A percentile compares a stretch with the other conserved stretches of the same genome.
Conservation (phyloP, 1,140 invertebrate genomes). For the Drosophila pallidifrons region DNA sequence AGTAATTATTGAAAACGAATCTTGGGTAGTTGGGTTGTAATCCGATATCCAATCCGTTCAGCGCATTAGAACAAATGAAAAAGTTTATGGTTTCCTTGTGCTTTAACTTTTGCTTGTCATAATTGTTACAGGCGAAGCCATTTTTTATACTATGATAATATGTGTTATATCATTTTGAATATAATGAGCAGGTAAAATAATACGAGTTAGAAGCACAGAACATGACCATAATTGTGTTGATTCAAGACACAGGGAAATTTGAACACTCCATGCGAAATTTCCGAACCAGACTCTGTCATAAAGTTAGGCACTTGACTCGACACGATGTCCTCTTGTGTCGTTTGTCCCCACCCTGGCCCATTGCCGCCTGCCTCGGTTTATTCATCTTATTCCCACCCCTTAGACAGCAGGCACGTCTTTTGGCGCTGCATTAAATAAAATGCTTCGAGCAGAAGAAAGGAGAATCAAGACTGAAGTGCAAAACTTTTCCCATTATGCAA, state of each 20-base stretch:
- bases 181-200: neutral
- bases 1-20: neutral
- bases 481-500: constrained; percentile 83
- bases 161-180: neutral
- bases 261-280: constrained; percentile 43
- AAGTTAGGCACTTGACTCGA: constrained; percentile 58
- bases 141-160: too few relatives aligned
- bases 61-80: neutral
- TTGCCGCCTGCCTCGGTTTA: neutral
- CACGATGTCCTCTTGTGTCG: neutral
- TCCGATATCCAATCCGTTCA: constrained; percentile 8
- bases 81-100: constrained; percentile 6
- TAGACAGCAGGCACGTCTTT: constrained; percentile 60
- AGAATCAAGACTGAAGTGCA: constrained; percentile 76
- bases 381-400: neutral
- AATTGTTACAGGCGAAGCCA: too few relatives aligned
- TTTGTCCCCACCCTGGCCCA: neutral
- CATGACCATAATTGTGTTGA: constrained; percentile 56
- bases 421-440: constrained; percentile 73
- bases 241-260: constrained; percentile 47
- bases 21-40: constrained; percentile 3
- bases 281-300: constrained; percentile 48
- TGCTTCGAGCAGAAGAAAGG: constrained; percentile 51
- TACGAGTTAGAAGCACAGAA: neutral
- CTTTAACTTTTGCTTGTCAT: neutral